These are phyloP conservation scores for Poecile atricapillus DNA, from an alignment of 2,113 vertebrate genomes.

Conservation along the genomic window DNA sequence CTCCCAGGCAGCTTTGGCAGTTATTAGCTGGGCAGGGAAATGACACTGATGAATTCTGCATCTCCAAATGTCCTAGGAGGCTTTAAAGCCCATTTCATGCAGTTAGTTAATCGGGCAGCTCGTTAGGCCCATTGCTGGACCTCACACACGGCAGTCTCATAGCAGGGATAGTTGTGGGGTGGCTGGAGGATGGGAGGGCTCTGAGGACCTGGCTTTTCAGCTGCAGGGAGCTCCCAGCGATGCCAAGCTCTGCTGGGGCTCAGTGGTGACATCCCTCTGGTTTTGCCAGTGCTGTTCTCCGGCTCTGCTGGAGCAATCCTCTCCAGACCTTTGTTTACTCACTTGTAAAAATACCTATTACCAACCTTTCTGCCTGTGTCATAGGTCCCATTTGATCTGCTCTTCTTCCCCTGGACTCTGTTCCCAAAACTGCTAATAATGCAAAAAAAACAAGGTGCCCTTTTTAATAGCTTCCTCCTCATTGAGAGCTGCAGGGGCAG, in stretches of 20 bases:
- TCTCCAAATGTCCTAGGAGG: slow-evolving; percentile 11
- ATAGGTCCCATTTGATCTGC: not conserved
- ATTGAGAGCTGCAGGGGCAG: not conserved
- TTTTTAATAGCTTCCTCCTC: not conserved
- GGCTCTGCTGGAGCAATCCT: not conserved
- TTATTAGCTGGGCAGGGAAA: slow-evolving; percentile 29
- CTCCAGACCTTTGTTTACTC: not conserved
- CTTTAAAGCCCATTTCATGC: slow-evolving; percentile 31
- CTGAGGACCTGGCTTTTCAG: rapidly evolving
- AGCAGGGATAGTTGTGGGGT: not conserved
- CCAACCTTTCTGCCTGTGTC: not conserved
- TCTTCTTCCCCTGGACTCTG: not conserved
- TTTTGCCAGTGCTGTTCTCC: not conserved
- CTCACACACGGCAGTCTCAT: not conserved
- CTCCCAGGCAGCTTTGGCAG: slow-evolving; percentile 27
- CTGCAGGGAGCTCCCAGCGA: not conserved
- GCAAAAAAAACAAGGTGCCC: not conserved
- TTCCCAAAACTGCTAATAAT: not conserved
- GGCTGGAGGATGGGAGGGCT: not conserved
- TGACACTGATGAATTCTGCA: slow-evolving; percentile 22
- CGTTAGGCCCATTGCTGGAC: not conserved
- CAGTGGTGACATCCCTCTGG: rapidly evolving
- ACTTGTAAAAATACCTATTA: not conserved
- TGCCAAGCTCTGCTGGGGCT: rapidly evolving
- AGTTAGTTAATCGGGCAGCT: not conserved